Base-by-base conservation (phyloP, 1,140 invertebrate species). In the Drosophila leontia region DNA sequence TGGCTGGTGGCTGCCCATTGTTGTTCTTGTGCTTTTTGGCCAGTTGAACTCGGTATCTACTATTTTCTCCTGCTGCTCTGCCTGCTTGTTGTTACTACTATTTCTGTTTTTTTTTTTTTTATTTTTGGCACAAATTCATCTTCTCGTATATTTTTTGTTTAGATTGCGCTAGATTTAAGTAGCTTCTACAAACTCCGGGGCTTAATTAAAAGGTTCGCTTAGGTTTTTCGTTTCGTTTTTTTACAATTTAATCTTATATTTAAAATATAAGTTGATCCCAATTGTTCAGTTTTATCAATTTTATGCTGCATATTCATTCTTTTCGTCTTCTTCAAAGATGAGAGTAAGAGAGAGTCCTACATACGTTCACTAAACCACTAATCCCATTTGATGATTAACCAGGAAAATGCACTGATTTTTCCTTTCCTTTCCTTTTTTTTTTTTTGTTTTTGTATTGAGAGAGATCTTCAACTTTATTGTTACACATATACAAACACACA, bases 221-320 rank as follows among this genome's bases (percentile, higher is more conserved):
- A 70, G 41, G 61, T 68, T 56, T 56, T 56, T 39, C 53, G 53
- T 56, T 56, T 56, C 53, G 19, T 39, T 55, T 55, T 55, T 55
- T 75, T 80, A 80, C 77, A 86, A 90, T 86, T 87, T 91, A 90
- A 83, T 90, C 80, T 91, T 92, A 92, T 92, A 92, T 92, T 91
- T 92, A 75, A 85, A 91, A 91, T 92, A 92, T 91, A 92, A 92
- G 91, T 92, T 92, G 91, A 92, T 92, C 91, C 91, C 91, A 92
- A 92, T 92, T 92, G 91, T 92, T 92, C 91, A 92, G 91, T 92
- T 91, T 92, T 91, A 91, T 91, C 85, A 86, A 91, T 86, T 81
- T 91, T 67, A 87, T 78, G 74, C 65, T 90, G 79, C 85, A 87
- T 79, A 76, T 82, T 88, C 77, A 87, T 78, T 91, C 72, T 91